Base-by-base conservation (phyloP, 2,797 vertebrate species). In the Megaceryle alcyon region DNA sequence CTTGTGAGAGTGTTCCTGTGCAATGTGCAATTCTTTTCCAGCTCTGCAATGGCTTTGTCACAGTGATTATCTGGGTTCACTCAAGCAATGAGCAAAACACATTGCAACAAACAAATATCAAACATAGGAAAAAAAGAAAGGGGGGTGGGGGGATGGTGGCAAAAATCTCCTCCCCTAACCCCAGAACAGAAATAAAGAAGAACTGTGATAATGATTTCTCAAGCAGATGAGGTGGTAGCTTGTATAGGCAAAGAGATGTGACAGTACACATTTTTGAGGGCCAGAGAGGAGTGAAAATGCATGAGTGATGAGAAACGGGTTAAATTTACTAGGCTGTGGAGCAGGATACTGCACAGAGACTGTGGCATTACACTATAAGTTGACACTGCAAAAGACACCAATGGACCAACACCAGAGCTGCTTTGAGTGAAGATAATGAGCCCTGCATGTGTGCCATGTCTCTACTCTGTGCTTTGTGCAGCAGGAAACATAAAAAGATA, bases 141-240 rank as follows among this genome's bases (percentile, higher is more conserved):
- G 46, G 2, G 3, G 5, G 11, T 4, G 6, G 0, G 1, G 18
- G 23, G 5, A 16, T 37, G 60, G 35, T 35, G 14, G 33, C 5
- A 63, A 79, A 82, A 79, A 28, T 60, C 7, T 56, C 23, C 26
- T 84, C n/a, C 8, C 14, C 5, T 9, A 35, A 10, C 5, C 26
- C 14, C 31, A 22, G 68, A 87, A 14, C 3, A 53, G 39, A 86
- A 93, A 68, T 20, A 22, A 56, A 14, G 33, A 65, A 75, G 53
- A 57, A 59, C 33, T 57, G n/a, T 57, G 12, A 17, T 80, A 75
- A 39, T 51, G 21, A 9, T 63, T 84, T 80, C 39, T 70, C 31
- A 54, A 63, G 43, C 15, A n/a, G 28, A 49, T 6, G 44, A 59
- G 57, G 33, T 41, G 20, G 43, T 56, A 88, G 46, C 56, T 76